These are phyloP conservation scores for Mormoops blainvillei DNA, from an alignment of 2,113 vertebrate species.

Conservation along the genomic window DNA sequence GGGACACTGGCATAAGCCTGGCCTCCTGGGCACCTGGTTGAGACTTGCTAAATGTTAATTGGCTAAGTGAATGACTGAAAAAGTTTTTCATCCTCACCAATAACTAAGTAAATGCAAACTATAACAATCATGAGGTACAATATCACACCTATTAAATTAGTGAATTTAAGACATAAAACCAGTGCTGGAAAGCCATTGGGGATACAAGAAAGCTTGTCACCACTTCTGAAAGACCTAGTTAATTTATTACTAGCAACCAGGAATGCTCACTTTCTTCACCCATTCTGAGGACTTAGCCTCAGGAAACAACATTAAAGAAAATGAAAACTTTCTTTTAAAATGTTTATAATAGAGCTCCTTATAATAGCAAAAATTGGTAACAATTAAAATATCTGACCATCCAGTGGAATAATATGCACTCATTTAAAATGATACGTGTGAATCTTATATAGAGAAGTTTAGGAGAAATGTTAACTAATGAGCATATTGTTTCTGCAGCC, in stretches of 20 bases:
- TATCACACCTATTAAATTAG: neutral
- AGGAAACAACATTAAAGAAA: neutral
- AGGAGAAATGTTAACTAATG: neutral
- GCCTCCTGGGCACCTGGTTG: neutral
- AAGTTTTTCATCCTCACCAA: neutral
- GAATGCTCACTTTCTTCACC: neutral
- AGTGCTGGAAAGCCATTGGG: neutral
- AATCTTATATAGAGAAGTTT: neutral
- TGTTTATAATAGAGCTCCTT: neutral
- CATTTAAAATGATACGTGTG: neutral
- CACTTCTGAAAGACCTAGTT: neutral
- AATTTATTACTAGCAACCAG: neutral
- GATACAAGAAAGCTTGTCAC: neutral
- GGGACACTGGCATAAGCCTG: neutral
- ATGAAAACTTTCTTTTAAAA: neutral
- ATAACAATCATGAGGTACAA: slow-evolving; percentile 8
- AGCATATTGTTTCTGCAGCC: neutral
- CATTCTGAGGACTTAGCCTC: neutral
- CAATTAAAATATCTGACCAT: neutral
- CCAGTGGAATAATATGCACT: neutral
- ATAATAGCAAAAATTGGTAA: neutral
- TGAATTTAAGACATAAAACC: slow-evolving; percentile 26
- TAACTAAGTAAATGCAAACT: slow-evolving; percentile 8
- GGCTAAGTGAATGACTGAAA: neutral
- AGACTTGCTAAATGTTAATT: neutral